A percentile compares a stretch with the other conserved stretches of the same genome.
These are phyloP conservation scores for Artemia sp. DNA, from an alignment of 2,888 invertebrate species.

Conservation along the genomic window DNA sequence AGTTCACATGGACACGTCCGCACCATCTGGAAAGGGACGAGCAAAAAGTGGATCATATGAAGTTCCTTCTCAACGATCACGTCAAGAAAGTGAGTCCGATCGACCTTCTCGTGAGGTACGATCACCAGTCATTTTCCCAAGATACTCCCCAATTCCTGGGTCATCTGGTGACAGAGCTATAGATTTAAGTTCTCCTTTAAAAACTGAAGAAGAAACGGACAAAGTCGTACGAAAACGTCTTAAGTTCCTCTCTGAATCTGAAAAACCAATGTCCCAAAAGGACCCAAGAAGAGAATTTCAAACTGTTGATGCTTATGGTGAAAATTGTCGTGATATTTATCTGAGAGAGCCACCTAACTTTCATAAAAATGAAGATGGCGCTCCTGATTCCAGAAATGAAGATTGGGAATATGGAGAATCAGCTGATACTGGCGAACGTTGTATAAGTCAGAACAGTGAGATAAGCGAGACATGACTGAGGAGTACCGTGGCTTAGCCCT, in stretches of 20 bases:
- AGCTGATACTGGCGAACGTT: too few species aligned
- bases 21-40: background rate
- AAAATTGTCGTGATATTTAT: background rate
- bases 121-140: background rate
- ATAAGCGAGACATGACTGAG: too few species aligned
- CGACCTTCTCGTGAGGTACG: background rate
- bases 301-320: background rate
- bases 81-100: background rate
- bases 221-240: background rate
- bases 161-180: constrained; percentile 10
- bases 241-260: constrained; percentile 5
- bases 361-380: too few species aligned
- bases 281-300: background rate
- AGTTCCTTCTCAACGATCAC: background rate
- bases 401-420: too few species aligned
- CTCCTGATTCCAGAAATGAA: too few species aligned
- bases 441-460: too few species aligned
- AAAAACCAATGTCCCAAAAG: background rate
- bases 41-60: background rate
- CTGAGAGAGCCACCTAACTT: too few species aligned
- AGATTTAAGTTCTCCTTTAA: background rate
- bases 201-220: constrained; percentile 1
- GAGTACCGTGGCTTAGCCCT: too few species aligned
- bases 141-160: constrained; percentile 6
- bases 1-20: constrained; percentile 4